phyloP scores from a whole-genome alignment of 2,888 invertebrate species.

The Julus scanicus region DNA sequence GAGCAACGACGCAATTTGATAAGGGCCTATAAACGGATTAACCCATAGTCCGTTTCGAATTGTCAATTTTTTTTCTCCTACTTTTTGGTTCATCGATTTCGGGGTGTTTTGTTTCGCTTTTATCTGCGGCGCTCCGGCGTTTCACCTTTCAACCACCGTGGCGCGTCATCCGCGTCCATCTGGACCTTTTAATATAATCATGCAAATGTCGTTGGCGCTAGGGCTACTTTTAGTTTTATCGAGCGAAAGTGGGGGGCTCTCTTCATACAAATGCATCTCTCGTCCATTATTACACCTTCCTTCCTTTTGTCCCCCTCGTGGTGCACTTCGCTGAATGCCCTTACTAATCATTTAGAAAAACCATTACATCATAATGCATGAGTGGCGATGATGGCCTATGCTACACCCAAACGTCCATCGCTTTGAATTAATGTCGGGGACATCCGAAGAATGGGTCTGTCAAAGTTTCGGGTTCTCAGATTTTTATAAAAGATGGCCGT shows the following conservation, averaged over 20 bases:
- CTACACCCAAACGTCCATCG: constrained; percentile 5
- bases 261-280: background rate
- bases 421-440: background rate
- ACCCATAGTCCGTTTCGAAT: background rate
- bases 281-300: constrained; percentile 9
- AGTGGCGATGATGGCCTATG: background rate
- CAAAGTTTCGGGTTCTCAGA: no score
- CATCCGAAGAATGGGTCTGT: background rate
- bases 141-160: background rate
- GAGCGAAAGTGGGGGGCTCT: background rate
- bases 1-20: background rate
- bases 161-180: background rate
- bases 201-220: background rate
- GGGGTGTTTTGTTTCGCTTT: constrained; percentile 12
- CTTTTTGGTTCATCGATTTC: constrained; percentile 6
- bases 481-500: no score
- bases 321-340: constrained; percentile 28
- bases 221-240: background rate
- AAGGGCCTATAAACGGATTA: background rate
- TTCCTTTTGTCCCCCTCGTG: background rate
- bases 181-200: constrained; percentile 8
- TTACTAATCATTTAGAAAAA: constrained; percentile 28
- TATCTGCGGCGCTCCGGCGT: background rate
- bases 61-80: background rate
- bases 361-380: constrained; percentile 33